A percentile compares a stretch with the other conserved stretches of the same genome.
These are phyloP conservation scores for Equus przewalskii DNA, from an alignment of 2,113 vertebrate genomes.

Conservation along the genomic window DNA sequence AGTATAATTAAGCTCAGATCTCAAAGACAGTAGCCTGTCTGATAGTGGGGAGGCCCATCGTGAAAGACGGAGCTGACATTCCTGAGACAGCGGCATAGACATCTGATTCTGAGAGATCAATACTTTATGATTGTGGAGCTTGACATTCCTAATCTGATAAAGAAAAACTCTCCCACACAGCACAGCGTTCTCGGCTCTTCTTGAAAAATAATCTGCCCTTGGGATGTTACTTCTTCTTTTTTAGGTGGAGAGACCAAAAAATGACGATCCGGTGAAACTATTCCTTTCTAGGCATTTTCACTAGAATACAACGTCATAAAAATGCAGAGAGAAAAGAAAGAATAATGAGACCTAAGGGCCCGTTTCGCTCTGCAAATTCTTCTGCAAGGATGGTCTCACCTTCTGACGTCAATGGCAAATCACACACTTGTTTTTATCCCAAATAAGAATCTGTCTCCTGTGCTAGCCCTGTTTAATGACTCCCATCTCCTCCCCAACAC, in stretches of 20 bases:
- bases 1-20: slow-evolving; percentile 64
- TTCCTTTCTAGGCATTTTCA: slow-evolving; percentile 56
- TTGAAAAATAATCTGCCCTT: not conserved
- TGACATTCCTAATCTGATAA: slow-evolving; percentile 54
- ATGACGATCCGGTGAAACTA: not conserved
- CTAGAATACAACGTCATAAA: slow-evolving; percentile 7
- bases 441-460: not conserved
- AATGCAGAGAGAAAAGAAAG: slow-evolving; percentile 28
- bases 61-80: slow-evolving; percentile 65
- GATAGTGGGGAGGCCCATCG: slow-evolving; percentile 65
- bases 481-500: not conserved
- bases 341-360: not conserved
- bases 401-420: not conserved
- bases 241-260: slow-evolving; percentile 22
- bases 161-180: not conserved
- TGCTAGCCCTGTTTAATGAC: not conserved
- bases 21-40: slow-evolving; percentile 54
- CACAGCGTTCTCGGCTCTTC: not conserved
- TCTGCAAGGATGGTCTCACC: not conserved
- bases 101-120: slow-evolving; percentile 70
- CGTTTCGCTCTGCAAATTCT: slow-evolving; percentile 25
- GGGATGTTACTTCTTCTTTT: slow-evolving; percentile 44
- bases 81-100: slow-evolving; percentile 18
- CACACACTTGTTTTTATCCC: not conserved
- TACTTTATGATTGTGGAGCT: slow-evolving; percentile 58